A percentile compares a stretch with the other conserved stretches of the same genome.
phyloP scores from a whole-genome alignment of 92 coral and sea anemone genomes.

The Palythoa caribaeorum region DNA sequence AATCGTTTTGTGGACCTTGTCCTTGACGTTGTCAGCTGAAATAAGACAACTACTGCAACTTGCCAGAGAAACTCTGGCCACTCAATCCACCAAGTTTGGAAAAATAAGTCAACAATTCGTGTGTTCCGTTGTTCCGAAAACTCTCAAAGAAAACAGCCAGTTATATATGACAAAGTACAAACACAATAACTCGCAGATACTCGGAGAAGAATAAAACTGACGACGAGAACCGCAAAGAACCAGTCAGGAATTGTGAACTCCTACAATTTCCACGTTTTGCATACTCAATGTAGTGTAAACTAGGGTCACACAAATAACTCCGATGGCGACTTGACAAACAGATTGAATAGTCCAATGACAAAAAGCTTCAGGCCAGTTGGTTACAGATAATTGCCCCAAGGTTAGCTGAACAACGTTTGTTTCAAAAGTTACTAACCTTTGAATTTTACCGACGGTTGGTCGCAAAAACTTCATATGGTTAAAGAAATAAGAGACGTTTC shows the following conservation, averaged over 20 bases:
- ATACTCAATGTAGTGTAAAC: neutral
- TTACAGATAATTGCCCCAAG: constrained; percentile 21
- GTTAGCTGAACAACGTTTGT: neutral
- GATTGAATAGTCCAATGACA: neutral
- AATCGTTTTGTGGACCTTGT: neutral
- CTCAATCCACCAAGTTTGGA: neutral
- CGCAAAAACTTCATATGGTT: constrained; percentile 2
- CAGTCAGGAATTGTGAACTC: neutral
- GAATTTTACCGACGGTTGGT: constrained; percentile 4
- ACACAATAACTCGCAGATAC: neutral
- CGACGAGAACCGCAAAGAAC: neutral
- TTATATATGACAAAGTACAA: neutral
- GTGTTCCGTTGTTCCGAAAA: neutral
- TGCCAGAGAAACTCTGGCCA: neutral
- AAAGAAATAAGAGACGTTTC: neutral
- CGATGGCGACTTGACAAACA: neutral
- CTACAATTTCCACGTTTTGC: neutral
- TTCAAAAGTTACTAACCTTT: constrained; percentile 35
- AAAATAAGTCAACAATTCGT: neutral
- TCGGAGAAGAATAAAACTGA: neutral
- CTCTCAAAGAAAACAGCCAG: neutral
- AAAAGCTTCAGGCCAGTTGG: neutral
- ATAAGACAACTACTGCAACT: neutral
- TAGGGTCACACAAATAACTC: constrained; percentile 28
- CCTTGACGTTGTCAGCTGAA: neutral